These are phyloP conservation scores for Dryoscopus gambensis DNA, from an alignment of 2,113 vertebrate species.

Conservation along the genomic window DNA sequence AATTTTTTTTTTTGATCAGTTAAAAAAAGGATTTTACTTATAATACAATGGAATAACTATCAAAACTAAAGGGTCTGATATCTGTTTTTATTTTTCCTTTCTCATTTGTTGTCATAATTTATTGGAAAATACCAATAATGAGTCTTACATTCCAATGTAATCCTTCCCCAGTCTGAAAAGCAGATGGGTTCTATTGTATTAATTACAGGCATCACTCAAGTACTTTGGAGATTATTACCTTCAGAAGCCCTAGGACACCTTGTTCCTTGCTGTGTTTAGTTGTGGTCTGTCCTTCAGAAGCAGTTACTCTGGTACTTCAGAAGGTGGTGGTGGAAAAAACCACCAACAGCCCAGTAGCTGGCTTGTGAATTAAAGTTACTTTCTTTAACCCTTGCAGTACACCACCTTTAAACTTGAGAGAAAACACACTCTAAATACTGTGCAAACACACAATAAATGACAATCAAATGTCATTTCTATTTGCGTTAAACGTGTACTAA, in stretches of 20 bases:
- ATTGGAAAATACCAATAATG: not conserved
- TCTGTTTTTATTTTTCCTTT: not conserved
- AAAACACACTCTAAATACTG: not conserved
- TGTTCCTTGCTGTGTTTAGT: not conserved
- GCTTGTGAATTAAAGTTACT: not conserved
- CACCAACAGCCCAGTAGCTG: not conserved
- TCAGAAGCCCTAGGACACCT: not conserved
- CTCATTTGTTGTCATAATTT: not conserved
- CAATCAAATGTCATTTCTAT: not conserved
- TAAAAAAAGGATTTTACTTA: not conserved
- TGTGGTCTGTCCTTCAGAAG: not conserved
- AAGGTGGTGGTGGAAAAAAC: accelerated
- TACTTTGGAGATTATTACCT: not conserved
- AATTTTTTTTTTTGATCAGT: not conserved
- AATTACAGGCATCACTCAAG: not conserved
- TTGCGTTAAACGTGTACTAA: not conserved
- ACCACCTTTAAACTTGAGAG: not conserved
- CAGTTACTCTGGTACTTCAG: not conserved
- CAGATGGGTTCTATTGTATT: not conserved
- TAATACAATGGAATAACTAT: not conserved
- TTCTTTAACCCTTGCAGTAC: not conserved
- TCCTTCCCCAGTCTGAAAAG: not conserved
- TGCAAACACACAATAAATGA: not conserved
- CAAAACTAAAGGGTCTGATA: not conserved
- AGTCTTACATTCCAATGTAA: not conserved